Base-by-base conservation (phyloP, 1,140 invertebrate genomes). In the Monomorium pharaonis region DNA sequence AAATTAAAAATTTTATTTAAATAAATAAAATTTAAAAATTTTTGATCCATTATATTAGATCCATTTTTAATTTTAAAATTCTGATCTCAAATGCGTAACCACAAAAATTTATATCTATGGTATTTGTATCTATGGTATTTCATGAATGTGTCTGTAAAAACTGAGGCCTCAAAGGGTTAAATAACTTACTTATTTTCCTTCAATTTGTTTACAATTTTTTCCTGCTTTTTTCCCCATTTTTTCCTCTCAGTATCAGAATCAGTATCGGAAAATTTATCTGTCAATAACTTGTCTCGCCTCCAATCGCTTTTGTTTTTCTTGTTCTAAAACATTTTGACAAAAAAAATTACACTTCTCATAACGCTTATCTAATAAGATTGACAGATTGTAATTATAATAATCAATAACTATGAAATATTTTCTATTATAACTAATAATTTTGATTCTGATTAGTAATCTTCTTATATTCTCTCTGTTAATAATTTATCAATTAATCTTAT, bases 241-340 rank as follows among this genome's bases (percentile, higher is more conserved):
- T 87, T 27, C n/a, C 86, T 88, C 30, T 93, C 91, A 21, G 84
- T 86, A 1, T 94, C 93, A 0, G 93, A 92, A 86, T 94, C 94
- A 0, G 90, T 90, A 27, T 92, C 91, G 0, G 93, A 93, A 6
- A 95, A 75, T 63, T 89, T 93, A 21, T 81, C 86, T n/a, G 87
- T 93, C 27, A 95, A 86, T 70, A 95, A 6, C 60, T 94, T 93
- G 76, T 92, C 90, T 24, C 87, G 75, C 51, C 91, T 93, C 94
- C 94, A 95, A 21, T 54, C 85, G n/a, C 76, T 70, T 80, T 93
- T 93, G 0, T 86, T 75, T 16, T 75, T 44, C n/a, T 76, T 63
- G 18, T 27, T 51, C 84, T 90, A 76, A 54, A 60, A 72, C 24
- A 62, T 84, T 87, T 74, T 49, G 4, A 9, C 0, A 14, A 21